Evolutionary conservation across 2,797 vertebrate species (phyloP).

Genomic region (Botia kubotai): DNA sequence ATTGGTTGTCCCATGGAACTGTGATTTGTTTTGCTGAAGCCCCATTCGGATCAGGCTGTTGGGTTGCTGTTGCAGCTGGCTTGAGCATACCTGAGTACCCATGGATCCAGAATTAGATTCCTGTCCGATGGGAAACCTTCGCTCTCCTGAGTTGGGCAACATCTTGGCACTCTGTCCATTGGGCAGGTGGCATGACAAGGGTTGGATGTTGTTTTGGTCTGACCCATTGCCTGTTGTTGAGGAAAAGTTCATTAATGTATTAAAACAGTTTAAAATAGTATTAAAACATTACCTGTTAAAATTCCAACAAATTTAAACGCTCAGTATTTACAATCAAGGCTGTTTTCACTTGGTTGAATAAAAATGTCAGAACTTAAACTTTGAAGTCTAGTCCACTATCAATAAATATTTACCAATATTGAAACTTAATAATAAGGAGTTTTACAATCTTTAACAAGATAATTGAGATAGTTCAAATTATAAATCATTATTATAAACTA

Average conservation of each 20-base stretch:
- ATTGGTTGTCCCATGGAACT: constrained; percentile 79
- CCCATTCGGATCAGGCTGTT: constrained; percentile 81
- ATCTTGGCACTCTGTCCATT: constrained; percentile 80
- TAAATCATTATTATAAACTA: no score
- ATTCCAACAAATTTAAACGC: neutral
- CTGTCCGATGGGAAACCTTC: constrained; percentile 79
- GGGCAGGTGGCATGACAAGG: constrained; percentile 83
- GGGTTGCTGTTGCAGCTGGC: constrained; percentile 81
- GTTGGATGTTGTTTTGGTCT: constrained; percentile 80
- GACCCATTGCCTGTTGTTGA: constrained; percentile 80
- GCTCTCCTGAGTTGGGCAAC: constrained; percentile 77
- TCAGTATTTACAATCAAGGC: neutral
- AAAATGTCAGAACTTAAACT: no score
- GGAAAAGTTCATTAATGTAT: constrained; percentile 78
- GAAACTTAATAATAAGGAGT: no score
- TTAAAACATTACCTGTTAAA: neutral
- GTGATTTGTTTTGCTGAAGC: constrained; percentile 79
- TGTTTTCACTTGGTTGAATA: no score
- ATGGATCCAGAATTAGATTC: constrained; percentile 75
- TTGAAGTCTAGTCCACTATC: no score
- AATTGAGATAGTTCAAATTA: no score
- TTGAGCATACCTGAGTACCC: constrained; percentile 69
- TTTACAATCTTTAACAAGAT: no score
- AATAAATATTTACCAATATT: no score
- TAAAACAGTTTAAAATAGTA: constrained; percentile 7